Conservation (phyloP, 2,113 vertebrate genomes). For the Menidia beryllina region DNA sequence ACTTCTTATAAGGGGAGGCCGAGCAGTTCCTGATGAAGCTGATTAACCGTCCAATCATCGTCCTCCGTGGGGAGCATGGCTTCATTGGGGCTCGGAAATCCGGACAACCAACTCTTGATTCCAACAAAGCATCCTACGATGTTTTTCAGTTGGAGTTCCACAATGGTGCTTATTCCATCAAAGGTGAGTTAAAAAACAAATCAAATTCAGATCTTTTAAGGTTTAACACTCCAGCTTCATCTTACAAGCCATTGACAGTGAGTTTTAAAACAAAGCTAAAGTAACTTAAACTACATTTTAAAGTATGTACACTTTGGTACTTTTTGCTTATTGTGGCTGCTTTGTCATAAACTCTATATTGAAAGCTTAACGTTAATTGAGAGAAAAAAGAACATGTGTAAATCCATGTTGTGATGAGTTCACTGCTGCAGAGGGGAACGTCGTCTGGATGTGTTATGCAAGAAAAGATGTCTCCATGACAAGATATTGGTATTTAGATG, state of each 20-base stretch:
- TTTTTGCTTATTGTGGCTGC: too few relatives aligned
- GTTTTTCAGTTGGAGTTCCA: constrained; percentile 94
- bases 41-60: constrained; percentile 96
- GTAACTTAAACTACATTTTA: too few relatives aligned
- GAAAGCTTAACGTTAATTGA: too few relatives aligned
- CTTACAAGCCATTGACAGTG: too few relatives aligned
- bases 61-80: constrained; percentile 94
- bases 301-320: too few relatives aligned
- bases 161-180: constrained; percentile 91
- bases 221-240: too few relatives aligned
- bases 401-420: not conserved
- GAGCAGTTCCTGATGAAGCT: constrained; percentile 96
- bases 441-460: too few relatives aligned
- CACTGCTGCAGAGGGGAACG: not conserved
- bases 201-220: not conserved
- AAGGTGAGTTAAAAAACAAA: constrained; percentile 78
- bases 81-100: constrained; percentile 97
- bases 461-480: too few relatives aligned
- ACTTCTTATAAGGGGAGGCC: constrained; percentile 82
- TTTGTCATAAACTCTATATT: too few relatives aligned
- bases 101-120: constrained; percentile 89
- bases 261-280: too few relatives aligned
- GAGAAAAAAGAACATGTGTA: too few relatives aligned
- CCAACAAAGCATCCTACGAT: constrained; percentile 93
- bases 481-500: too few relatives aligned